Evolutionary conservation across 2,888 invertebrate species (phyloP).

Genomic region (Abrostola tripartita): DNA sequence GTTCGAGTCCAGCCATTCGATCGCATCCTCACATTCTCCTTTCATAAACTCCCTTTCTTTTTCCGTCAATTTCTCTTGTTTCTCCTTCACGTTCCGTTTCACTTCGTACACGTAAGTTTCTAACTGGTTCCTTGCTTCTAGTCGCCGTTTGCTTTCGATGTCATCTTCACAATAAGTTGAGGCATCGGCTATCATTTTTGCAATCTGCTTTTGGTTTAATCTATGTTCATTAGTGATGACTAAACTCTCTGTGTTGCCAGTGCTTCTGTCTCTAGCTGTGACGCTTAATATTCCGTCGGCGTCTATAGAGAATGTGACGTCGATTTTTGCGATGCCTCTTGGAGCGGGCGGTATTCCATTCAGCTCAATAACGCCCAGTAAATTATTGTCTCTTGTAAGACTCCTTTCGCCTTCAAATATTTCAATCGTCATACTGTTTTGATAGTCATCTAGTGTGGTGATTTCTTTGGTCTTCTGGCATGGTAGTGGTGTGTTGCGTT

Average conservation of each 20-base stretch:
- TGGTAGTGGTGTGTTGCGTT: slow-evolving; percentile 75
- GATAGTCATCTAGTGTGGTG: slow-evolving; percentile 76
- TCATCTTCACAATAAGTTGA: slow-evolving; percentile 70
- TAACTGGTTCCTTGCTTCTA: slow-evolving; percentile 75
- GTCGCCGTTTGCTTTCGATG: slow-evolving; percentile 65
- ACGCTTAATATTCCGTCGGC: slow-evolving; percentile 74
- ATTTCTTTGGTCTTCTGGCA: slow-evolving; percentile 74
- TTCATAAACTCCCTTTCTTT: slow-evolving; percentile 65
- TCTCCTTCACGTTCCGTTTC: slow-evolving; percentile 66
- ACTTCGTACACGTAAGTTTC: slow-evolving; percentile 75
- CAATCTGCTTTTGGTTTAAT: slow-evolving; percentile 68
- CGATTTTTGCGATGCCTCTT: slow-evolving; percentile 73
- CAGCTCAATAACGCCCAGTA: slow-evolving; percentile 74
- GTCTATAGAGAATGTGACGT: slow-evolving; percentile 76
- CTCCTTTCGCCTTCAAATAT: slow-evolving; percentile 78
- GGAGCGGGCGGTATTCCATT: slow-evolving; percentile 76
- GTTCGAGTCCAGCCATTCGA: slow-evolving; percentile 73
- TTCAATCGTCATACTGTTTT: slow-evolving; percentile 76
- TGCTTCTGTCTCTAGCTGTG: slow-evolving; percentile 70
- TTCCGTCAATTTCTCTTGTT: slow-evolving; percentile 58
- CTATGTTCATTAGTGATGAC: slow-evolving; percentile 69
- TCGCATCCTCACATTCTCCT: slow-evolving; percentile 65
- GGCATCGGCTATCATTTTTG: slow-evolving; percentile 73
- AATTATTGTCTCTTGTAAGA: slow-evolving; percentile 75
- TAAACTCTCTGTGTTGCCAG: slow-evolving; percentile 67